Evolutionary conservation across 1,140 invertebrate genomes (phyloP), one percentile per base, ranked within the genome.

Genomic region (Drosophila bocki): DNA sequence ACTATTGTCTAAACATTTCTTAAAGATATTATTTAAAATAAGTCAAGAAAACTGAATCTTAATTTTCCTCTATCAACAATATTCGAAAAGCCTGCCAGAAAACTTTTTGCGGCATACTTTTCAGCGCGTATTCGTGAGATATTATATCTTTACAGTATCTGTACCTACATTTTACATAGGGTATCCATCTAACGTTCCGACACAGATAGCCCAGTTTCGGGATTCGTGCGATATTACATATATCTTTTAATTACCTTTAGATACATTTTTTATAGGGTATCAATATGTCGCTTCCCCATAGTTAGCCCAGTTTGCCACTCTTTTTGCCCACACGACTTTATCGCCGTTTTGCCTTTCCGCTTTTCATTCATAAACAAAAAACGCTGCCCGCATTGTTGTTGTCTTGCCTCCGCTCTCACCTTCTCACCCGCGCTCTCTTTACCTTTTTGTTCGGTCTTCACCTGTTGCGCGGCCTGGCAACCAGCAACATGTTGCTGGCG

Each of bases 321-420:
- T 74, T 70, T 82, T 79, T 82, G 68, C 75, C 41, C 50, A 71
- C 82, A 75, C 67, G 65, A 60, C 56, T 87, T 87, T 87, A 86
- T 86, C 83, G 80, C 58, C 19, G 61, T 71, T 65, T 86, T 67
- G 62, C 79, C 70, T 85, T 80, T 86, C 82, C 79, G 60, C 62
- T 75, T 86, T 86, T 87, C 82, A 86, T 86, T 86, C 82, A 86
- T 86, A 86, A 86, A 86, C 82, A 86, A 86, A 86, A 86, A 86
- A 67, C 72, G 37, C 70, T 64, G 76, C 44, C 29, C 47, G 50
- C 60, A 42, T 59, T 64, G 62, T 83, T 84, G 56, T 74, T 77
- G 70, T 59, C 15, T 35, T 19, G 33, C 11, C 41, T 57, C 41
- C 12, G 7, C 44, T 44, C 42, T 53, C 19, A 41, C 44, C 56